A percentile compares a stretch with the other conserved stretches of the same genome.
Evolutionary conservation across 2,113 vertebrate species (phyloP).

Genomic region (Chascanopsetta lugubris): DNA sequence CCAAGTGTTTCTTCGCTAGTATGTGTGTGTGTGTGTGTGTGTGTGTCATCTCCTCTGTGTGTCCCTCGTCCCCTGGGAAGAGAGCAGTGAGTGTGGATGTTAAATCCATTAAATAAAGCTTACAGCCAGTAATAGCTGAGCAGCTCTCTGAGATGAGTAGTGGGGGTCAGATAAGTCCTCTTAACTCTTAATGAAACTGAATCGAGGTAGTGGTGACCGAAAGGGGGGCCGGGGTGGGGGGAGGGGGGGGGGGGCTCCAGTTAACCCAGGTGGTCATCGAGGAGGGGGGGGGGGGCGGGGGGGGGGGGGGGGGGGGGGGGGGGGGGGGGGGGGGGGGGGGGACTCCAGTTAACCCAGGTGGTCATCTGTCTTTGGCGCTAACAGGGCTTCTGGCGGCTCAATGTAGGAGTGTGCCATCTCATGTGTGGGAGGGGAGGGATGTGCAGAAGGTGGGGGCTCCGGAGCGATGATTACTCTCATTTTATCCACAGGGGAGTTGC

Average conservation of each 20-base stretch:
- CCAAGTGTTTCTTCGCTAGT: conserved; percentile 57
- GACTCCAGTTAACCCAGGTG: conserved; percentile 77
- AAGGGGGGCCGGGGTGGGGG: too few relatives aligned
- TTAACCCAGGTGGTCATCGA: conserved; percentile 67
- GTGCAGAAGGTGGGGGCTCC: not conserved
- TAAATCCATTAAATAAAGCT: conserved; percentile 99
- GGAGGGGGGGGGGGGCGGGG: too few relatives aligned
- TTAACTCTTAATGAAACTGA: conserved; percentile 84
- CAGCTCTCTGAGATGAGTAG: conserved; percentile 85
- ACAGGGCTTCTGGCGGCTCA: conserved; percentile 55
- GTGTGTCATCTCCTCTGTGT: conserved; percentile 86
- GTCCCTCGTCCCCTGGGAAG: conserved; percentile 85
- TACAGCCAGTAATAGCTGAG: conserved; percentile 90
- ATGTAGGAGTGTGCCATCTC: conserved; percentile 43
- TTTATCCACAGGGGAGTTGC: conserved; percentile 67
- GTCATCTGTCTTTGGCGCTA: conserved; percentile 72
- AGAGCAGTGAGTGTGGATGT: conserved; percentile 95
- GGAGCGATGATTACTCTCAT: conserved; percentile 73
- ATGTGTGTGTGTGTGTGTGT: conserved; percentile 61
- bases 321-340: too few relatives aligned
- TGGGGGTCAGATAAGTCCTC: conserved; percentile 80
- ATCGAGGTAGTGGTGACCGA: conserved; percentile 67
- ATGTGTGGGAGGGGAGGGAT: not conserved
- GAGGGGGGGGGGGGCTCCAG: conserved; percentile 20
- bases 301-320: too few relatives aligned